Conservation (phyloP, 37 sponge, comb jelly and placozoan genomes). For the Halichondria panicea region DNA sequence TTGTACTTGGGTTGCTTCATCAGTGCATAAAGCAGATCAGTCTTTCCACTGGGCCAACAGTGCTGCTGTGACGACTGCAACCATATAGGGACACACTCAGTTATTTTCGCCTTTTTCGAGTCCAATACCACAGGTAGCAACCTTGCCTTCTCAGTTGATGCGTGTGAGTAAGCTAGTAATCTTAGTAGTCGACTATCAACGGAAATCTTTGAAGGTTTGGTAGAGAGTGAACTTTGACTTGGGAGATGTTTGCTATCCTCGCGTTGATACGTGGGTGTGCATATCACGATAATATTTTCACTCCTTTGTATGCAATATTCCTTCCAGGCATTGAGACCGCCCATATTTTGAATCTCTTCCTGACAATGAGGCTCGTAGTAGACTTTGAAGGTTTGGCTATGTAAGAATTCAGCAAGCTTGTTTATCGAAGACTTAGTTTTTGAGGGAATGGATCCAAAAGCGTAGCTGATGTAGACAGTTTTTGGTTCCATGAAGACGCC, state of each 20-base stretch:
- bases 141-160: no score
- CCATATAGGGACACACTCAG: conserved; percentile 10
- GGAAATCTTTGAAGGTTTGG: background rate
- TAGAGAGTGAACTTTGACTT: background rate
- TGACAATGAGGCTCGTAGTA: conserved; percentile 18
- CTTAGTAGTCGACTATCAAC: conserved; percentile 18
- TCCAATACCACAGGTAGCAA: conserved; percentile 28
- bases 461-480: conserved; percentile 33
- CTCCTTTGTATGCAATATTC: conserved; percentile 11
- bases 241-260: conserved; percentile 4
- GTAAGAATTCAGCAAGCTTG: conserved; percentile 6
- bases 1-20: background rate
- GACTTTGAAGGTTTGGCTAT: conserved; percentile 13
- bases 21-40: conserved; percentile 10
- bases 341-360: background rate
- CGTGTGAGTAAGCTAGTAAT: conserved; percentile 11
- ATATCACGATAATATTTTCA: conserved; percentile 34
- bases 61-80: background rate
- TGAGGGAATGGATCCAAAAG: conserved; percentile 3
- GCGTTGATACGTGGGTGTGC: conserved; percentile 18
- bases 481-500: background rate
- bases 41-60: conserved; percentile 21
- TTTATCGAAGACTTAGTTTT: background rate
- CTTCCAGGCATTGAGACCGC: conserved; percentile 22
- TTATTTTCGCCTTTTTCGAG: background rate